Evolutionary conservation across 2,113 vertebrate genomes (phyloP).

Genomic region (Ploceus nigricollis): DNA sequence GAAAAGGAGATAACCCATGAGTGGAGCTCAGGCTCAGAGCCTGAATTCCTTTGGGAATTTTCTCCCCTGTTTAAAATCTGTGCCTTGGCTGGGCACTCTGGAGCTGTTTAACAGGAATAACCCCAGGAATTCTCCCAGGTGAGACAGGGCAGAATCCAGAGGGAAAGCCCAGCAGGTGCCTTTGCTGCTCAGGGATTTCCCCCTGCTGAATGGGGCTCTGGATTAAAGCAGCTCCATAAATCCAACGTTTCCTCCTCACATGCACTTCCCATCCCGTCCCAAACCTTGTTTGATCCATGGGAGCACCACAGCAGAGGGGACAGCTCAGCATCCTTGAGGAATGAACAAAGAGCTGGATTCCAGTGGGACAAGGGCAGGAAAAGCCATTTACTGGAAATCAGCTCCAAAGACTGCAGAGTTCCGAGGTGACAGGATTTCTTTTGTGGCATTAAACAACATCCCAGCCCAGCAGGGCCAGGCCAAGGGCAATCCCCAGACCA

Average conservation of each 20-base stretch:
- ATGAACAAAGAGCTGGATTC: not conserved
- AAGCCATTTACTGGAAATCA: not conserved
- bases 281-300: not conserved
- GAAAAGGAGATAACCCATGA: not conserved
- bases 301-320: not conserved
- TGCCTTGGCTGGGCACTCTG: constrained; percentile 19
- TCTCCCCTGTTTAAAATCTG: constrained; percentile 9
- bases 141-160: constrained; percentile 14
- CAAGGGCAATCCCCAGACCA: not conserved
- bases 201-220: not conserved
- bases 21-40: not conserved
- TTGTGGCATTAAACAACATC: not conserved
- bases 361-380: not conserved
- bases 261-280: not conserved
- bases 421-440: not conserved
- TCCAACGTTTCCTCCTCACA: not conserved
- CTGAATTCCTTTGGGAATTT: constrained; percentile 30
- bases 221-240: not conserved
- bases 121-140: constrained; percentile 25
- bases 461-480: not conserved
- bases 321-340: not conserved
- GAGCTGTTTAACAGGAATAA: constrained; percentile 52
- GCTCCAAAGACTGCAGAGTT: not conserved
- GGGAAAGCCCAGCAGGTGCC: constrained; percentile 4
- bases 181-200: not conserved